phyloP scores from a whole-genome alignment of 2,888 invertebrate genomes.

The Anthoptus insignis region DNA sequence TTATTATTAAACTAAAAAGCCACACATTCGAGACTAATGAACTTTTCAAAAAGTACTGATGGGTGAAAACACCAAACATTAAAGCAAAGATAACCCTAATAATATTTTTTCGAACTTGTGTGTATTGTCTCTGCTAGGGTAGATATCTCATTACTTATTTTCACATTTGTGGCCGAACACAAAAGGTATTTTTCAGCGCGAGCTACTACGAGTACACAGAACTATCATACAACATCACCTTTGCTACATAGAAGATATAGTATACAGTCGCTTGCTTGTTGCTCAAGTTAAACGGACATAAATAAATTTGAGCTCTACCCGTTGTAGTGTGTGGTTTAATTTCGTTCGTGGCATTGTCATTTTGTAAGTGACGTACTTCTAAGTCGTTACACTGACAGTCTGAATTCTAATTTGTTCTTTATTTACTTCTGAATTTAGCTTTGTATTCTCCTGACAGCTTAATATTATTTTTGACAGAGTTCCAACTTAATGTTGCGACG shows the following conservation, averaged over 20 bases:
- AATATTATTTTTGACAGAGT: background rate
- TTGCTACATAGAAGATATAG: slow-evolving; percentile 15
- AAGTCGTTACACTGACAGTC: slow-evolving; percentile 5
- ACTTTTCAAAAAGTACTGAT: no score
- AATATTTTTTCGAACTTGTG: no score
- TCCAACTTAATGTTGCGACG: background rate
- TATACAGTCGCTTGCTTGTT: slow-evolving; percentile 41
- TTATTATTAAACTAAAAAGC: no score
- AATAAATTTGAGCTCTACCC: slow-evolving; percentile 19
- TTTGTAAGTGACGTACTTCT: slow-evolving; percentile 20
- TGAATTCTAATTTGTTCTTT: slow-evolving; percentile 15
- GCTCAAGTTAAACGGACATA: slow-evolving; percentile 9
- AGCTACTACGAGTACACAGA: no score
- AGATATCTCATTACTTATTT: no score
- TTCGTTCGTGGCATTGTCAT: slow-evolving; percentile 8
- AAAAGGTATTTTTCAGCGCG: no score
- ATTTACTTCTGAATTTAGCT: slow-evolving; percentile 1
- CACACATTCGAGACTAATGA: no score
- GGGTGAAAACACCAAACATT: no score
- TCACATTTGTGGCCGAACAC: no score
- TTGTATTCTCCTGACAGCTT: slow-evolving; percentile 7
- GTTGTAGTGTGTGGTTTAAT: slow-evolving; percentile 25
- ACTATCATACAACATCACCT: slow-evolving; percentile 11
- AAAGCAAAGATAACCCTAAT: no score
- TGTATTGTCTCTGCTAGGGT: no score